Conservation (phyloP, 2,113 vertebrate species). For the Aix galericulata region DNA sequence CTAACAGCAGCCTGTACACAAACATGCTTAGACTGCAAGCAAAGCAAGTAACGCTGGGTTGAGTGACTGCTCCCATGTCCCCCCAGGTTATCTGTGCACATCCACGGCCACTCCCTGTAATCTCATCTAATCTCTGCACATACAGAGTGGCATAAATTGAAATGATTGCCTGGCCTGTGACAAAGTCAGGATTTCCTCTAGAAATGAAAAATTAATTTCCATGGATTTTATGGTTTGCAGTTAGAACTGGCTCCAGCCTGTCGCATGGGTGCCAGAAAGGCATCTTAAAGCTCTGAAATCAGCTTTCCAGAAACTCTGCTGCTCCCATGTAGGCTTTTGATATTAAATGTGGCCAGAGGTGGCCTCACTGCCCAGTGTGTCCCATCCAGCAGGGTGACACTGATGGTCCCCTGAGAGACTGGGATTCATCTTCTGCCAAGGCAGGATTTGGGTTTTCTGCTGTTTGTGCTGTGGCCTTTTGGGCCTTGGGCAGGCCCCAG, state of each 20-base stretch:
- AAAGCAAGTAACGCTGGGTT: not conserved
- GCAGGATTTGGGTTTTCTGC: not conserved
- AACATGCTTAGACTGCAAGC: not conserved
- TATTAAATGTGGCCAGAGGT: not conserved
- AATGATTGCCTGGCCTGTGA: not conserved
- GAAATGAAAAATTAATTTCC: slow-evolving; percentile 20
- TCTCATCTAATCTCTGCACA: slow-evolving; percentile 19
- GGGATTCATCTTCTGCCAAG: not conserved
- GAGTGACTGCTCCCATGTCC: not conserved
- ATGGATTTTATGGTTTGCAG: slow-evolving; percentile 31
- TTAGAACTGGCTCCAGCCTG: slow-evolving; percentile 7
- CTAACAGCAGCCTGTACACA: not conserved
- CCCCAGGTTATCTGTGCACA: not conserved
- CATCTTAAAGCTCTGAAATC: not conserved
- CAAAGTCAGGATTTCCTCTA: slow-evolving; percentile 35
- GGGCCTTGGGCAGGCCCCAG: not conserved
- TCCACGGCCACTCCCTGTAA: not conserved
- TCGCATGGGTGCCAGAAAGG: not conserved
- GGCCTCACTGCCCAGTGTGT: accelerated
- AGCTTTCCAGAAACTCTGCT: not conserved
- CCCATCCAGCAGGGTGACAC: not conserved
- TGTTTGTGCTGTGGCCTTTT: not conserved
- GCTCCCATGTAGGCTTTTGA: not conserved
- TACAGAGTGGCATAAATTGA: not conserved
- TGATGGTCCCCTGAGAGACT: not conserved